phyloP scores from a whole-genome alignment of 2,888 invertebrate genomes.

The Hetaerina titia region DNA sequence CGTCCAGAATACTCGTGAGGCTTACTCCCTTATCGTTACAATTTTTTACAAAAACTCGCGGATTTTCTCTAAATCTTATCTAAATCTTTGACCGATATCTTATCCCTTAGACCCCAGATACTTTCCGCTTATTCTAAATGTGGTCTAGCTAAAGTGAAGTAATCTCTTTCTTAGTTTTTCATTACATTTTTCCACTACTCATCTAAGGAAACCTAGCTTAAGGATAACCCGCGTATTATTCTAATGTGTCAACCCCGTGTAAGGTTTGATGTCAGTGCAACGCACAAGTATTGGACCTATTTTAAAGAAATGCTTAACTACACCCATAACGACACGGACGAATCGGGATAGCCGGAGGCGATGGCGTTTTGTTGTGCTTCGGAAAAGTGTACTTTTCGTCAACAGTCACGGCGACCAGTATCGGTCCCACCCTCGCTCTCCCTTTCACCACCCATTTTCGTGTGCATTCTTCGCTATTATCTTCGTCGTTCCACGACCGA shows the following conservation, averaged over 20 bases:
- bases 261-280: not conserved
- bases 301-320: not conserved
- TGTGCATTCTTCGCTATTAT: not conserved
- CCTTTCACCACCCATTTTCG: not conserved
- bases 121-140: no score
- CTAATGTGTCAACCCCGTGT: not conserved
- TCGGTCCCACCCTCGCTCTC: slow-evolving; percentile 28
- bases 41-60: no score
- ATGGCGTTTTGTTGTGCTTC: not conserved
- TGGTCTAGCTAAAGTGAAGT: no score
- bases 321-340: not conserved
- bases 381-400: slow-evolving; percentile 24
- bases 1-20: no score
- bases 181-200: no score
- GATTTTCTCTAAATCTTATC: no score
- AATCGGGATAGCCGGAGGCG: not conserved
- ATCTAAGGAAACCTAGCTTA: no score
- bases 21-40: no score
- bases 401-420: slow-evolving; percentile 5
- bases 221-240: no score
- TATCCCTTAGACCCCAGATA: no score
- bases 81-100: no score
- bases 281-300: not conserved
- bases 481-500: not conserved
- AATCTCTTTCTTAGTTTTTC: no score